These are phyloP conservation scores for Dasysyrphus albostriatus DNA, from an alignment of 2,888 invertebrate species.

Conservation along the genomic window DNA sequence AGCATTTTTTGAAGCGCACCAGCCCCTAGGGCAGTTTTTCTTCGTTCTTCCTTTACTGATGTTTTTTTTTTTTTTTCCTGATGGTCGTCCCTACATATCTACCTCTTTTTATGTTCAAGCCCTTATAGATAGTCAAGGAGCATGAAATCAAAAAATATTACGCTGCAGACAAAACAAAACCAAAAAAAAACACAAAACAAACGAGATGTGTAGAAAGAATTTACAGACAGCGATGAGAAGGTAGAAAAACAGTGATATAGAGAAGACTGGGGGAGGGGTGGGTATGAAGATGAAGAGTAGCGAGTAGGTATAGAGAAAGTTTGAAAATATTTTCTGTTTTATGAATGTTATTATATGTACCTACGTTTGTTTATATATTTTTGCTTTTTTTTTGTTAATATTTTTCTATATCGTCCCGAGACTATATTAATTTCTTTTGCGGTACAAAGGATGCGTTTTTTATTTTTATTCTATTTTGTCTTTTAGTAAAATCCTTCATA, in stretches of 20 bases:
- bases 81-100: slow-evolving; percentile 23
- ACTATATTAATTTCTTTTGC: slow-evolving; percentile 67
- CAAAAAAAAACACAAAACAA: slow-evolving; percentile 22
- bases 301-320: slow-evolving; percentile 32
- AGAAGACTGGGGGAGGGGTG: not conserved
- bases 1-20: slow-evolving; percentile 18
- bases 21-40: slow-evolving; percentile 45
- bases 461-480: slow-evolving; percentile 12
- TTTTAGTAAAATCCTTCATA: slow-evolving; percentile 15
- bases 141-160: slow-evolving; percentile 72
- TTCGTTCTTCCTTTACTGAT: slow-evolving; percentile 1
- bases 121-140: slow-evolving; percentile 71
- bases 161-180: slow-evolving; percentile 56
- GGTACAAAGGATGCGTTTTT: slow-evolving; percentile 59
- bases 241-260: not conserved
- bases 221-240: slow-evolving; percentile 40
- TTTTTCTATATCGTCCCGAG: slow-evolving; percentile 47
- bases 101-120: slow-evolving; percentile 34
- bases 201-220: slow-evolving; percentile 55
- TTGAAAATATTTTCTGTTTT: slow-evolving; percentile 62
- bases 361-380: slow-evolving; percentile 24
- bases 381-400: slow-evolving; percentile 29
- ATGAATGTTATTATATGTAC: slow-evolving; percentile 35
- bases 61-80: not conserved
- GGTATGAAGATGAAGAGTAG: not conserved